phyloP scores from a whole-genome alignment of 2,888 invertebrate genomes.

The Myathropa florea region DNA sequence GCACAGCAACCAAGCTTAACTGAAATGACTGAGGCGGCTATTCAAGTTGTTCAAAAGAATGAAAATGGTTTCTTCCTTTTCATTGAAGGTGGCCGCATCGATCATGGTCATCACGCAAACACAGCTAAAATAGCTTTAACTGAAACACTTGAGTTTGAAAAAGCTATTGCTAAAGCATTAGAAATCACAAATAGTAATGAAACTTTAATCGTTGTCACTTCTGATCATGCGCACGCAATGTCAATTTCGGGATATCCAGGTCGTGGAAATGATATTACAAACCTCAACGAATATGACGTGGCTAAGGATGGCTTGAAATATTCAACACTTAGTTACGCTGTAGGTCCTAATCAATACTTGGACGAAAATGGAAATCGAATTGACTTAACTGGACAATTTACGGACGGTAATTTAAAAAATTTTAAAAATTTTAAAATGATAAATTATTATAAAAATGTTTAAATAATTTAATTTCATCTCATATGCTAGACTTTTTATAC shows the following conservation, averaged over 20 bases:
- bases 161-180: conserved; percentile 85
- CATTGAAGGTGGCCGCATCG: conserved; percentile 86
- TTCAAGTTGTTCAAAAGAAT: conserved; percentile 83
- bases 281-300: conserved; percentile 76
- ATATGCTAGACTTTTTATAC: conserved; percentile 72
- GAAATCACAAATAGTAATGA: conserved; percentile 84
- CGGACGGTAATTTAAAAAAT: not conserved
- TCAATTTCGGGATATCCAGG: conserved; percentile 87
- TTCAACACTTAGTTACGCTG: conserved; percentile 87
- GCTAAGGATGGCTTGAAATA: conserved; percentile 81
- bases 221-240: conserved; percentile 90
- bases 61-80: conserved; percentile 83
- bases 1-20: conserved; percentile 83
- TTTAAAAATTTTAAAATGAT: not conserved
- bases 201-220: conserved; percentile 89
- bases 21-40: conserved; percentile 85
- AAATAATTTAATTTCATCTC: not conserved
- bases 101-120: conserved; percentile 88
- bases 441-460: too few species aligned
- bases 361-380: conserved; percentile 73
- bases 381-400: conserved; percentile 70
- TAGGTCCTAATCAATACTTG: conserved; percentile 82
- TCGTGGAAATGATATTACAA: conserved; percentile 82
- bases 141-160: conserved; percentile 88
- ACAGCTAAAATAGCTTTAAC: conserved; percentile 86